A percentile compares a stretch with the other conserved stretches of the same genome.
These are phyloP conservation scores for Cyprinodon diabolis DNA, from an alignment of 2,797 vertebrate species.

Conservation along the genomic window DNA sequence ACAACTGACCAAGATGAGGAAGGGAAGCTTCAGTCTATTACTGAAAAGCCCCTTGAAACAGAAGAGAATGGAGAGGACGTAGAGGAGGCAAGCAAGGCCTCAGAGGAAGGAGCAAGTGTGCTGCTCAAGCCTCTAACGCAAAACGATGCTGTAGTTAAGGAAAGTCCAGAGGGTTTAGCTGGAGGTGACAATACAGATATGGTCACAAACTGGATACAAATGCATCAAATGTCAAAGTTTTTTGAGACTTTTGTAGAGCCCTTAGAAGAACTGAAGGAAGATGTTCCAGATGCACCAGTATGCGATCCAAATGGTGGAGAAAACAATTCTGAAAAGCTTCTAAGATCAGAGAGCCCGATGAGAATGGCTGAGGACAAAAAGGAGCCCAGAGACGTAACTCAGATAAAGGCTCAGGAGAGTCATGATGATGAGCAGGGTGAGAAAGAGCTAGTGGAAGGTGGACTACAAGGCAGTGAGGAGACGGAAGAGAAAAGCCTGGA, in stretches of 20 bases:
- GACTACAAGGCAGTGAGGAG: conserved; percentile 21
- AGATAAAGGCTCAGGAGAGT: conserved; percentile 31
- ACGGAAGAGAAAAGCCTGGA: conserved; percentile 5
- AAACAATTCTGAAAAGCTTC: conserved; percentile 8
- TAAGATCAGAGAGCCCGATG: conserved; percentile 33
- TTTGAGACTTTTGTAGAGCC: conserved; percentile 82
- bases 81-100: conserved; percentile 64
- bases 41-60: background rate
- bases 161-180: conserved; percentile 50
- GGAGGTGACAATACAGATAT: conserved; percentile 68
- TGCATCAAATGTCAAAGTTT: conserved; percentile 74
- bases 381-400: conserved; percentile 12
- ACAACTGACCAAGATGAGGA: conserved; percentile 1
- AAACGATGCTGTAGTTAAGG: background rate
- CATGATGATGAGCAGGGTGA: conserved; percentile 27
- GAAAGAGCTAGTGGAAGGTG: conserved; percentile 25
- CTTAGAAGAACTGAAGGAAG: conserved; percentile 70
- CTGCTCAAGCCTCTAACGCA: conserved; percentile 58
- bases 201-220: conserved; percentile 78
- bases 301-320: conserved; percentile 6
- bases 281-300: background rate
- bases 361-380: conserved; percentile 7
- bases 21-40: background rate
- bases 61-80: conserved; percentile 50
- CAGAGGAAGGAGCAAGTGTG: conserved; percentile 65